Conservation (phyloP, 2,888 invertebrate genomes). For the Antheraea assamensis region DNA sequence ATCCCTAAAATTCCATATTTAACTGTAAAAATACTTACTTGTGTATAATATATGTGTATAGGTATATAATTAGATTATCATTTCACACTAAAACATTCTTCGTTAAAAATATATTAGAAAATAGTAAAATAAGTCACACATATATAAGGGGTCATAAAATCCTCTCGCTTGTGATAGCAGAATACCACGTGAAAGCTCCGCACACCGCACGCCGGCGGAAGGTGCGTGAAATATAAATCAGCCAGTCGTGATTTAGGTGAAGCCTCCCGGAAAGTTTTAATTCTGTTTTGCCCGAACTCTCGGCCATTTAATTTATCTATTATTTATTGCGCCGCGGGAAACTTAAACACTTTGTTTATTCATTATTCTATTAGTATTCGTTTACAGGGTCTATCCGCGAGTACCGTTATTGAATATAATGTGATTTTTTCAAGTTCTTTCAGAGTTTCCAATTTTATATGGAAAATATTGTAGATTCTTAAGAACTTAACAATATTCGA, state of each 20-base stretch:
- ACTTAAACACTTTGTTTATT: slow-evolving; percentile 67
- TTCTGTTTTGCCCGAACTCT: slow-evolving; percentile 64
- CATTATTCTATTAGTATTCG: slow-evolving; percentile 61
- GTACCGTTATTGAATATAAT: neutral
- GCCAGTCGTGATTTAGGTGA: slow-evolving; percentile 70
- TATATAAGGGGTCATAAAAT: neutral
- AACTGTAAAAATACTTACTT: no score
- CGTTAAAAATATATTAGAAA: neutral
- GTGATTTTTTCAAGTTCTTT: neutral
- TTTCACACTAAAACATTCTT: no score
- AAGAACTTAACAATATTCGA: neutral
- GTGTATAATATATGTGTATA: no score
- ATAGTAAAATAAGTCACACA: neutral
- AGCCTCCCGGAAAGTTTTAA: slow-evolving; percentile 72
- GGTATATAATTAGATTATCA: no score
- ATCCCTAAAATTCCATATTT: no score
- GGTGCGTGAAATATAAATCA: slow-evolving; percentile 78
- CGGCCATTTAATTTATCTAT: slow-evolving; percentile 71
- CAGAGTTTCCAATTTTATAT: neutral
- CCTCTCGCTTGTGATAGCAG: slow-evolving; percentile 32
- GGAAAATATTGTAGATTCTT: neutral
- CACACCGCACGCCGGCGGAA: slow-evolving; percentile 38
- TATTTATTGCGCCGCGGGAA: slow-evolving; percentile 63
- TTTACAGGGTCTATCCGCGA: slow-evolving; percentile 11
- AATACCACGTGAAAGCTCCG: slow-evolving; percentile 35